Percentiles rank a stretch among this genome's conserved stretches.
Evolutionary conservation across 2,888 invertebrate species (phyloP).

Genomic region (Eutolmus rufibarbis): DNA sequence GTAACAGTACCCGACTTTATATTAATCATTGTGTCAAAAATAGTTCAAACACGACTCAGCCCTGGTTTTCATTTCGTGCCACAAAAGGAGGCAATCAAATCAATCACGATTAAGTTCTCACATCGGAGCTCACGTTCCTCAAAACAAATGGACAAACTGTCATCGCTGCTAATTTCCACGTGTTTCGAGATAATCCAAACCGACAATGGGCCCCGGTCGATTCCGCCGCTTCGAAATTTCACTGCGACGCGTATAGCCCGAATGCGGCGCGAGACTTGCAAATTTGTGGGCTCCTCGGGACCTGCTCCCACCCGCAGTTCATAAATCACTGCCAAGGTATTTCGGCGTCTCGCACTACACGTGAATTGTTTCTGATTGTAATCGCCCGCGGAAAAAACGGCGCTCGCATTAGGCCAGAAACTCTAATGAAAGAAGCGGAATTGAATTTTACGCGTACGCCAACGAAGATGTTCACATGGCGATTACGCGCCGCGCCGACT

Average conservation of each 20-base stretch:
- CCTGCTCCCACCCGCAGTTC: not conserved
- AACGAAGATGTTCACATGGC: constrained; percentile 11
- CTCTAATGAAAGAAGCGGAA: not conserved
- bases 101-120: constrained; percentile 35
- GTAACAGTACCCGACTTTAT: not conserved
- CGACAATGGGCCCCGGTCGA: not conserved
- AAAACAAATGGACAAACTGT: constrained; percentile 20
- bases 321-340: constrained; percentile 19
- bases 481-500: not conserved
- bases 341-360: not conserved
- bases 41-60: not conserved
- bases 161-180: constrained; percentile 5
- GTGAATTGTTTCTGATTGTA: constrained; percentile 19
- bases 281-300: not conserved
- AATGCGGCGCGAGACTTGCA: not conserved
- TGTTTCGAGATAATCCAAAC: not conserved
- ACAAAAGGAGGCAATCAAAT: constrained; percentile 26
- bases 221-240: not conserved
- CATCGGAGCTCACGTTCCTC: constrained; percentile 1
- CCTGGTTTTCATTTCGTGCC: not conserved
- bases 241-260: not conserved
- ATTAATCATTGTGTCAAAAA: constrained; percentile 26
- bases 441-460: constrained; percentile 21
- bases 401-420: not conserved
- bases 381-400: not conserved